These are phyloP conservation scores for Haemorhous mexicanus DNA, from an alignment of 2,113 vertebrate genomes.

Conservation along the genomic window DNA sequence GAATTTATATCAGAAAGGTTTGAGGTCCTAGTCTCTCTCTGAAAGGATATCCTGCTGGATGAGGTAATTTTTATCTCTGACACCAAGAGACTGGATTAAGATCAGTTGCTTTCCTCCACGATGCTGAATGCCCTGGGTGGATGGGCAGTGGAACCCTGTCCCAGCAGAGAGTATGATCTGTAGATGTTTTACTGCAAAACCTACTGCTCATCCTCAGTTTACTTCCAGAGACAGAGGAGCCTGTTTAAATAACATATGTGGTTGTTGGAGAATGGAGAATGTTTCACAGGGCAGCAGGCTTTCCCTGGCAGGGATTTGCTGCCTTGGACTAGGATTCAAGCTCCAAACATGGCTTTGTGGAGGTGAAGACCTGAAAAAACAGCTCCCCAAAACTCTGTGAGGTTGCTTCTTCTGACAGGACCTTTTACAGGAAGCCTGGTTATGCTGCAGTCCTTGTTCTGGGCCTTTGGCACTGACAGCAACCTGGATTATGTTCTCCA, in stretches of 20 bases:
- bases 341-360: not conserved
- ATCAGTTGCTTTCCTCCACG: not conserved
- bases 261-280: not conserved
- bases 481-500: not conserved
- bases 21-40: not conserved
- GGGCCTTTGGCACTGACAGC: not conserved
- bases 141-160: not conserved
- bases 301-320: not conserved
- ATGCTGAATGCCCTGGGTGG: not conserved
- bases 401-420: not conserved
- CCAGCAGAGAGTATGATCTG: not conserved
- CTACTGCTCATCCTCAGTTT: not conserved
- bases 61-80: not conserved
- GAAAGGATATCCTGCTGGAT: not conserved
- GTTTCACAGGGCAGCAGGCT: not conserved
- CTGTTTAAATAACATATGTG: not conserved
- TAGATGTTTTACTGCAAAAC: not conserved
- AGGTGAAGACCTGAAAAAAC: not conserved
- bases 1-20: not conserved
- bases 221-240: not conserved
- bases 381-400: not conserved
- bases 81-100: not conserved
- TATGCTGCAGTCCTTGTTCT: not conserved
- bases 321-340: not conserved
- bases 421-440: not conserved